A percentile compares a stretch with the other conserved stretches of the same genome.
Conservation (phyloP, 2,888 invertebrate species). For the Cylloceria caligata region DNA sequence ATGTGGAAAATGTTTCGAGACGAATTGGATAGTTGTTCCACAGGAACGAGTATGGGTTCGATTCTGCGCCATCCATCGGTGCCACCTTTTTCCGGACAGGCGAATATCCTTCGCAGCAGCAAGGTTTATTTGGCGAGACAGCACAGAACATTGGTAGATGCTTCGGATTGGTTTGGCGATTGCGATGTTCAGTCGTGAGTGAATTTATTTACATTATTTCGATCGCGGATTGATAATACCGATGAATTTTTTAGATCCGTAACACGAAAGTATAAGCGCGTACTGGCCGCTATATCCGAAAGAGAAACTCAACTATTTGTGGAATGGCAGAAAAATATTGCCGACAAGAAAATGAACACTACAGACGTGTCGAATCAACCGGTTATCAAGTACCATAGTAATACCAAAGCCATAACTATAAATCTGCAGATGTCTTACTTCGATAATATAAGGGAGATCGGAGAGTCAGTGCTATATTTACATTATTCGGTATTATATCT, state of each 20-base stretch:
- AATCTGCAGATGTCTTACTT: constrained; percentile 61
- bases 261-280: constrained; percentile 72
- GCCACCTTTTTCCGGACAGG: constrained; percentile 90
- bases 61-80: constrained; percentile 88
- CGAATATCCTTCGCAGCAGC: constrained; percentile 88
- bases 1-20: constrained; percentile 91
- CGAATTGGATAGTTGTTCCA: constrained; percentile 90
- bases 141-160: constrained; percentile 75
- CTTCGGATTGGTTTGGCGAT: constrained; percentile 79
- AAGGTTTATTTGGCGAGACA: constrained; percentile 85
- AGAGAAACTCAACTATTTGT: constrained; percentile 64
- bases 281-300: constrained; percentile 66
- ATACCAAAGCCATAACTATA: constrained; percentile 41
- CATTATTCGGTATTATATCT: background rate
- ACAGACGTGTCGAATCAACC: constrained; percentile 49
- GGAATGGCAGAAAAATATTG: constrained; percentile 65
- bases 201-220: constrained; percentile 28
- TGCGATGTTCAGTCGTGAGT: constrained; percentile 73
- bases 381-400: constrained; percentile 53
- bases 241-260: constrained; percentile 72
- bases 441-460: constrained; percentile 61
- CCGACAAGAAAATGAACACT: constrained; percentile 47
- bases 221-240: constrained; percentile 1
- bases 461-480: constrained; percentile 52
- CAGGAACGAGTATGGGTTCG: constrained; percentile 72